Base-by-base conservation (phyloP, 2,888 invertebrate species). In the Xestia ashworthii region DNA sequence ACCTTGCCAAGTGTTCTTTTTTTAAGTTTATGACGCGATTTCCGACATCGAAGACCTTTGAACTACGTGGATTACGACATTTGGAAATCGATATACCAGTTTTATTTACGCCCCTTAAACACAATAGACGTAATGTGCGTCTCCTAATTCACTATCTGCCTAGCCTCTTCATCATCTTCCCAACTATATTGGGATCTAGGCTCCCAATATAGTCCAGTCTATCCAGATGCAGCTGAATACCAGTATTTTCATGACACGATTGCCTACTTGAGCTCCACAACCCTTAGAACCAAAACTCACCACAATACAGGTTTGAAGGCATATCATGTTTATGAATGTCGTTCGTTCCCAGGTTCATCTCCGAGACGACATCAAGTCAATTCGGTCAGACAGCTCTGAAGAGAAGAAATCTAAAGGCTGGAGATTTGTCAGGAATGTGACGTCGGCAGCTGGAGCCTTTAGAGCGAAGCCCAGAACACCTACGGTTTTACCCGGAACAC, bases 301-400 rank as follows among this genome's bases (percentile, higher is more conserved):
- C 32, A 32, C 32, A 32, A 2, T 32, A 44, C 44, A 65, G 14
- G 25, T 58, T 58, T 25, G 25, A 25, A 25, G 58, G 14, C 58
- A 58, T 25, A 16, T 25, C 58, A 55, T 41, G 4, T 55, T 12
- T 19, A 25, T 11, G 41, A 25, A 25, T 53, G 11, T 58, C 19
- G n/a, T 19, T 80, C n/a, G 11, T 44, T 81, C n/a, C 16, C 88
- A 96, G 96, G 85, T 96, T n/a, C 90, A 89, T 25, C 93, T 96
- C 0, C 92, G 96, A 0, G 96, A 96, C 3, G 96, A 96, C 87
- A 88, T 96, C 58, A 92, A 90, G 62, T 93, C 93, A 0, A 82
- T 88, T 41, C 83, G 89, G 0, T 93, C 95, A 0, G 93, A 92
- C 32, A 93, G 94, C 0, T 76, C 85, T 0, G 95, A 93, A 3